Evolutionary conservation across 1,140 invertebrate species (phyloP).

Genomic region (Pectinophora gossypiella): DNA sequence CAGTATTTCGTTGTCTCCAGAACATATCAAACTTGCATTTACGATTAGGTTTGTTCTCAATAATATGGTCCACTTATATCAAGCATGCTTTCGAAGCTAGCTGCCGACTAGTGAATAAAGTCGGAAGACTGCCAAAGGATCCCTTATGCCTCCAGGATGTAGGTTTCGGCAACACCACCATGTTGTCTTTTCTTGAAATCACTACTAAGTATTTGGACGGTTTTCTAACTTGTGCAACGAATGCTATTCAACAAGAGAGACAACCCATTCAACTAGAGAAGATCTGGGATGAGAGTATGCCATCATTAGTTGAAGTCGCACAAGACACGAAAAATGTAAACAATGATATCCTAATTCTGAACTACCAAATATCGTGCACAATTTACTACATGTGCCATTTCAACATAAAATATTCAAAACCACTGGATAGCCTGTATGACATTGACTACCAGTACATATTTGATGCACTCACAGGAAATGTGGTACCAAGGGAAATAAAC

Average conservation of each 20-base stretch:
- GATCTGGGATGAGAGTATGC: conserved; percentile 80
- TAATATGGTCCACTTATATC: conserved; percentile 92
- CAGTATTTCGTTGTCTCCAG: conserved; percentile 78
- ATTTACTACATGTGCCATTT: conserved; percentile 88
- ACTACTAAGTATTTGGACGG: conserved; percentile 84
- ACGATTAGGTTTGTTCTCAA: conserved; percentile 84
- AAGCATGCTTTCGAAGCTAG: conserved; percentile 84
- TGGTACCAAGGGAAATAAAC: conserved; percentile 39
- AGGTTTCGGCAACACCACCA: conserved; percentile 81
- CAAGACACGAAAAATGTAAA: conserved; percentile 84
- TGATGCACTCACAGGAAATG: conserved; percentile 51
- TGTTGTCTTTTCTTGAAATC: conserved; percentile 82
- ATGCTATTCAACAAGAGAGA: conserved; percentile 63
- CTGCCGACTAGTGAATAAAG: conserved; percentile 90
- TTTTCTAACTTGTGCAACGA: conserved; percentile 81
- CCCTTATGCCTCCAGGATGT: conserved; percentile 85
- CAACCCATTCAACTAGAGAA: conserved; percentile 79
- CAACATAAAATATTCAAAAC: conserved; percentile 83
- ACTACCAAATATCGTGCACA: conserved; percentile 85
- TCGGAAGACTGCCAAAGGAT: conserved; percentile 91
- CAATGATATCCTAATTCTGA: conserved; percentile 85
- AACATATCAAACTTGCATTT: conserved; percentile 79
- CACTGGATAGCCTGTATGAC: conserved; percentile 87
- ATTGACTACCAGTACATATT: conserved; percentile 61
- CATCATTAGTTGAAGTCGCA: conserved; percentile 85